Evolutionary conservation across 2,888 invertebrate genomes (phyloP).

Genomic region (Phania funesta): DNA sequence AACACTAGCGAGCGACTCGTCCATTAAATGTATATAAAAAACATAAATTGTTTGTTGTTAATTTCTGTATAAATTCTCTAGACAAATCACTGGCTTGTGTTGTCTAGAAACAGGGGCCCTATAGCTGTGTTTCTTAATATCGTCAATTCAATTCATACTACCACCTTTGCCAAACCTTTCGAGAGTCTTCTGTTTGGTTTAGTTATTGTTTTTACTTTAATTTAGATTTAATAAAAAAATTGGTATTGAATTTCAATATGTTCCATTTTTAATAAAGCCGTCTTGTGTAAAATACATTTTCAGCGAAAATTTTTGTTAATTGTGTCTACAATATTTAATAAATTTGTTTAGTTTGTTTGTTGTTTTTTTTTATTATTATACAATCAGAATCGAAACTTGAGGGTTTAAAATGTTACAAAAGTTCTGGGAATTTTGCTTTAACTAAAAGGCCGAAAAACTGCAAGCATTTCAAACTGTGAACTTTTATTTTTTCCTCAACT

Average conservation of each 20-base stretch:
- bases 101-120: too few relatives aligned
- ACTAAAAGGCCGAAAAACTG: too few relatives aligned
- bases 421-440: not conserved
- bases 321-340: conserved; percentile 11
- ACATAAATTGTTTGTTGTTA: too few relatives aligned
- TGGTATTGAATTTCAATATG: conserved; percentile 46
- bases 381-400: too few relatives aligned
- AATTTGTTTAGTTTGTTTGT: not conserved
- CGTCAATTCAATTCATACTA: too few relatives aligned
- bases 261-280: conserved; percentile 41
- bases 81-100: too few relatives aligned
- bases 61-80: too few relatives aligned
- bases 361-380: not conserved
- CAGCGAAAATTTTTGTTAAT: conserved; percentile 43
- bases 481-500: not conserved
- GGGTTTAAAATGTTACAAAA: not conserved
- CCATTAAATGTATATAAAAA: too few relatives aligned
- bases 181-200: not conserved
- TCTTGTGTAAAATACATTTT: conserved; percentile 32
- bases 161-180: not conserved
- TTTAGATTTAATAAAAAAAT: not conserved
- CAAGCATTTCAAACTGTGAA: too few relatives aligned
- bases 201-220: not conserved
- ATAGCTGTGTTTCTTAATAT: too few relatives aligned
- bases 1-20: too few relatives aligned